Percentiles rank a stretch among this genome's conserved stretches.
Conservation (phyloP, 92 coral and sea anemone genomes). For the Epizoanthus rinbou region DNA sequence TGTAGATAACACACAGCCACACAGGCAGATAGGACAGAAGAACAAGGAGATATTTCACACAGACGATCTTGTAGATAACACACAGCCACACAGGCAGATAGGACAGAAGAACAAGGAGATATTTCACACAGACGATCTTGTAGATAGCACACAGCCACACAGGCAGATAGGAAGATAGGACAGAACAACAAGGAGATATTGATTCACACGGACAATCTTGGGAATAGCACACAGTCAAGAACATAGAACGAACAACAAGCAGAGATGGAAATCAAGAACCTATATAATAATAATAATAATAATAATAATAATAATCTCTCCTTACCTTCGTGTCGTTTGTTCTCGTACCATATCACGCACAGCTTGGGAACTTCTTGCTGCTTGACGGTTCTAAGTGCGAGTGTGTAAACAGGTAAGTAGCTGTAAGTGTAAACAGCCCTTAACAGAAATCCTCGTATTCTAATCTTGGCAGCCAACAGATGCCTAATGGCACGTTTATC, state of each 20-base stretch:
- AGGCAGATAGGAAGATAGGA: not conserved
- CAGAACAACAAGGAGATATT: no score
- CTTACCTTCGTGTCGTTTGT: constrained; percentile 76
- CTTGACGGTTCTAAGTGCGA: constrained; percentile 77
- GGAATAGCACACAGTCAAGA: not conserved
- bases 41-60: not conserved
- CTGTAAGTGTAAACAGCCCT: no score
- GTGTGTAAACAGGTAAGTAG: no score
- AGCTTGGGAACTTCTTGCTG: constrained; percentile 84
- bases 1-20: not conserved
- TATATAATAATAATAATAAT: no score
- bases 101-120: no score
- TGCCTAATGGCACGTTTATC: no score
- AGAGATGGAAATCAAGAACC: not conserved
- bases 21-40: not conserved
- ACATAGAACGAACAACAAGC: not conserved
- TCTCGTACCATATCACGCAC: constrained; percentile 83
- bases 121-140: not conserved
- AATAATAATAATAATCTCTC: no score
- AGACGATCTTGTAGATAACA: not conserved
- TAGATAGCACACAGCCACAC: not conserved
- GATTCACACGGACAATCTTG: no score
- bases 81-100: not conserved
- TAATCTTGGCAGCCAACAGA: no score
- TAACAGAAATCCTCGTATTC: no score